Conservation (phyloP, 2,888 invertebrate species). For the Aelia acuminata region DNA sequence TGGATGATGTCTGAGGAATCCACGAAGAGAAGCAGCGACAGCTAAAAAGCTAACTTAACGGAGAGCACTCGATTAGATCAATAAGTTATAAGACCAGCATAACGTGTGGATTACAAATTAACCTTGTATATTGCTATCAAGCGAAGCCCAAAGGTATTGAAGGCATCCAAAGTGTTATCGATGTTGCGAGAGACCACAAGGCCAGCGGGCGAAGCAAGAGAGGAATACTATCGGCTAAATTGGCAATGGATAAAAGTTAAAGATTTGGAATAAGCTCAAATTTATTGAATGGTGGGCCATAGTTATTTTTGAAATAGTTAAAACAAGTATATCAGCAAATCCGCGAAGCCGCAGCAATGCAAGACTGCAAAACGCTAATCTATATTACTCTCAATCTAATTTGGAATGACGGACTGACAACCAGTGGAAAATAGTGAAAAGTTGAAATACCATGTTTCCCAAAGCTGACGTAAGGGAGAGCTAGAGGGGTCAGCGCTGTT, state of each 20-base stretch:
- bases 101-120: not conserved
- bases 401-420: not conserved
- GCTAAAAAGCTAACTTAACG: not conserved
- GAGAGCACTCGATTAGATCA: not conserved
- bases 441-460: not conserved
- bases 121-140: not conserved
- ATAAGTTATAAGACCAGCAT: not conserved
- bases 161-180: not conserved
- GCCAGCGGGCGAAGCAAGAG: not conserved
- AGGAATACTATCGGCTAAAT: not conserved
- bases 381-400: not conserved
- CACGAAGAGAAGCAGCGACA: not conserved
- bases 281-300: not conserved
- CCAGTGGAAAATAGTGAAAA: not conserved
- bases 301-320: not conserved
- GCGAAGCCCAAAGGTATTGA: not conserved
- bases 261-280: not conserved
- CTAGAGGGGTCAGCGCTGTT: conserved; percentile 53
- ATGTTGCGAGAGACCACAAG: not conserved
- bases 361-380: not conserved
- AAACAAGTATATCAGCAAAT: not conserved
- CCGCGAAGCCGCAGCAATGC: not conserved
- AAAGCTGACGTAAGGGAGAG: conserved; percentile 37
- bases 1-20: not conserved
- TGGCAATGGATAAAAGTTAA: not conserved